Percentiles rank a stretch among this genome's conserved stretches.
Conservation (phyloP, 2,888 invertebrate species). For the Pollenia amentaria region DNA sequence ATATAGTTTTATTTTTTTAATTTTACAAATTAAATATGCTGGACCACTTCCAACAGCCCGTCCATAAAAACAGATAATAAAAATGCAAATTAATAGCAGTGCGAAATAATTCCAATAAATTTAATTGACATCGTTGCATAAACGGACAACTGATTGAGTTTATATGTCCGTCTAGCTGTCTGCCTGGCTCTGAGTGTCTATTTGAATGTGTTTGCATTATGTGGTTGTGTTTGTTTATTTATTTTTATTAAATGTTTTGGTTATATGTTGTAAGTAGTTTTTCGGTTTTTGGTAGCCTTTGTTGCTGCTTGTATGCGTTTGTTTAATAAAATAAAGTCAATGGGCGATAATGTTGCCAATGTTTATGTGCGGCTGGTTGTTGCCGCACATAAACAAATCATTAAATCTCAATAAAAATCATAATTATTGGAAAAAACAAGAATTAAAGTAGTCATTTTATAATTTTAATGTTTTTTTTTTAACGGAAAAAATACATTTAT, state of each 20-base stretch:
- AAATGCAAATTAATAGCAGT: constrained; percentile 27
- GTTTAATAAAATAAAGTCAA: constrained; percentile 16
- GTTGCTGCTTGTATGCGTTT: constrained; percentile 24
- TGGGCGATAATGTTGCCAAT: constrained; percentile 40
- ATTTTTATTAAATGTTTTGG: not conserved
- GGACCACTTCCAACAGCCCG: constrained; percentile 52
- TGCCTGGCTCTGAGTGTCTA: not conserved
- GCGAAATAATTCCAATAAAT: constrained; percentile 40
- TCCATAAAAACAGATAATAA: constrained; percentile 26
- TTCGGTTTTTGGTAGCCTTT: constrained; percentile 40
- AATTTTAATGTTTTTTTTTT: not conserved
- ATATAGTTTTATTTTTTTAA: not conserved
- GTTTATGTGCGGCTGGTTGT: constrained; percentile 26
- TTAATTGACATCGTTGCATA: constrained; percentile 57
- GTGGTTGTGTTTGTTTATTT: not conserved
- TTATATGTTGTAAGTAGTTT: constrained; percentile 38
- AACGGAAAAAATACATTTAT: not conserved
- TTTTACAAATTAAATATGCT: constrained; percentile 65
- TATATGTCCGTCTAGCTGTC: constrained; percentile 3
- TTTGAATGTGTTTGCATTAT: not conserved
- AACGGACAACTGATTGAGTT: constrained; percentile 59
- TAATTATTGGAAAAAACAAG: not conserved
- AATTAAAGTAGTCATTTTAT: not conserved
- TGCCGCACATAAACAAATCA: constrained; percentile 59
- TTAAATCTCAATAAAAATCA: constrained; percentile 66